Conservation (phyloP, 2,113 vertebrate species). For the Elanus axillaris region DNA sequence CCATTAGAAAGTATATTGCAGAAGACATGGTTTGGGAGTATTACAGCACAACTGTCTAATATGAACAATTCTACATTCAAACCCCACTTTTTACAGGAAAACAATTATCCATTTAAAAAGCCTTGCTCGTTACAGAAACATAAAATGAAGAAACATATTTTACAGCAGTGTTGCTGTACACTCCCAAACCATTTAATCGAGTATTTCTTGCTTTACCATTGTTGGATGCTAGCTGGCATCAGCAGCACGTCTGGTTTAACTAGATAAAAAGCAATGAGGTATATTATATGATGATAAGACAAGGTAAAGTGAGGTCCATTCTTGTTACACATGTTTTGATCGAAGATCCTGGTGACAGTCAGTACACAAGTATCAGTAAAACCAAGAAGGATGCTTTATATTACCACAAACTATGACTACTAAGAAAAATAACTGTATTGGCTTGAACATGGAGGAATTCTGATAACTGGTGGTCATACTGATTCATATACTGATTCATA, state of each 20-base stretch:
- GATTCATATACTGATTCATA: background rate
- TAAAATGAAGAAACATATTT: background rate
- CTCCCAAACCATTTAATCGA: background rate
- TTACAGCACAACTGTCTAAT: background rate
- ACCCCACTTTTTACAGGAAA: background rate
- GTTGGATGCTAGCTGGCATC: background rate
- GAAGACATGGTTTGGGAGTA: background rate
- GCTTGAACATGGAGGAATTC: background rate
- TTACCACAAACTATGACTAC: background rate
- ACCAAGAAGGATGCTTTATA: background rate
- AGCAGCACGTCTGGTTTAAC: background rate
- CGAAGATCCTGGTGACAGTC: background rate
- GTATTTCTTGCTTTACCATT: background rate
- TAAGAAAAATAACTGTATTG: background rate
- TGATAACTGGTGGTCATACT: background rate
- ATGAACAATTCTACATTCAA: background rate
- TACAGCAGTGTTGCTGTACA: background rate
- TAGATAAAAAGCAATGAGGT: background rate
- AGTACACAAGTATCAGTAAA: background rate
- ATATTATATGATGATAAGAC: background rate
- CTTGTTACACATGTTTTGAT: background rate
- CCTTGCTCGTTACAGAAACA: background rate
- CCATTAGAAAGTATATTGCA: background rate
- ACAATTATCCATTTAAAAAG: background rate
- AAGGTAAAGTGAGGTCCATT: background rate